A percentile compares a stretch with the other conserved stretches of the same genome.
Evolutionary conservation across 2,888 invertebrate species (phyloP).

Genomic region (Gari tellinella): DNA sequence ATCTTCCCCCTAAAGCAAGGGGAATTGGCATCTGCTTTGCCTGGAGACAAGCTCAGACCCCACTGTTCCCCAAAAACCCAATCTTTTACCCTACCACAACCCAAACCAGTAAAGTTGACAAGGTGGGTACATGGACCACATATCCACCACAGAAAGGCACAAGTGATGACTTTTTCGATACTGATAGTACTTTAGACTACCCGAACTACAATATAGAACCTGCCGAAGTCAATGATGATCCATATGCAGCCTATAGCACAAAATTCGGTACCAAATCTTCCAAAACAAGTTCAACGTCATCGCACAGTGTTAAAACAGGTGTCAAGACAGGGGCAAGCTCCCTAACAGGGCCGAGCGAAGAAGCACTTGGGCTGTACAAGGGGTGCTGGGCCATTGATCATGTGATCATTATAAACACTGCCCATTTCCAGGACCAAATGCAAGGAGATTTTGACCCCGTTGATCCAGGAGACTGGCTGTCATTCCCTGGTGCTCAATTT

Average conservation of each 20-base stretch:
- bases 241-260: too few species aligned
- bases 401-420: conserved; percentile 82
- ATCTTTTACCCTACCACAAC: too few species aligned
- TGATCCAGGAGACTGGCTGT: conserved; percentile 83
- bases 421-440: conserved; percentile 75
- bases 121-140: neutral
- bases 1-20: conserved; percentile 79
- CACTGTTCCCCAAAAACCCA: neutral
- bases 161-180: neutral
- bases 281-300: too few species aligned
- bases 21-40: conserved; percentile 77
- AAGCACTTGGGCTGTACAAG: conserved; percentile 46
- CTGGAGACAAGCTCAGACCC: conserved; percentile 74
- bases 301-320: too few species aligned
- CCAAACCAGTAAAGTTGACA: neutral
- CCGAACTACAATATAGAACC: too few species aligned
- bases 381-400: conserved; percentile 85
- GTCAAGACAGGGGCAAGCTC: too few species aligned
- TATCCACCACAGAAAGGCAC: neutral
- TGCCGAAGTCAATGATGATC: too few species aligned
- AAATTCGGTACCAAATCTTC: too few species aligned
- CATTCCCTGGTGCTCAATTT: conserved; percentile 84
- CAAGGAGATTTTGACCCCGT: conserved; percentile 84
- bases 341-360: neutral
- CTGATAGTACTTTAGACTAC: too few species aligned